phyloP scores from a whole-genome alignment of 2,113 vertebrate species.

The Sylvia atricapilla region DNA sequence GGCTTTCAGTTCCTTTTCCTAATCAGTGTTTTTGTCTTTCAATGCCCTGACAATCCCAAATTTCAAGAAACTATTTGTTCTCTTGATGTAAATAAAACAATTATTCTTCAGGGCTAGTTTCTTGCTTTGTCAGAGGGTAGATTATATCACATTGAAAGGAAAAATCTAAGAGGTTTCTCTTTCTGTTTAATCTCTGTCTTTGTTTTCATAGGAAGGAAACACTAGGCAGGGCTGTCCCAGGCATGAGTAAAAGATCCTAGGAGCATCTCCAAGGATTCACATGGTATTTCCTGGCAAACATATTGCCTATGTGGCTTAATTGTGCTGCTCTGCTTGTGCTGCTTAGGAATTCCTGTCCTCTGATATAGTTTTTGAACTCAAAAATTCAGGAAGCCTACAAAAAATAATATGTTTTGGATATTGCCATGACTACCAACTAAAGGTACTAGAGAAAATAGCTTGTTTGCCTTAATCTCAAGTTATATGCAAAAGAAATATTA shows the following conservation, averaged over 20 bases:
- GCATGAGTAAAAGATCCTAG: constrained; percentile 2
- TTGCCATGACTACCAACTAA: not conserved
- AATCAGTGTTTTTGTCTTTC: not conserved
- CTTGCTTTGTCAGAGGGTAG: not conserved
- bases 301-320: not conserved
- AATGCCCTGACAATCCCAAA: not conserved
- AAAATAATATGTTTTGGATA: not conserved
- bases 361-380: not conserved
- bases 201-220: not conserved
- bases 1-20: not conserved
- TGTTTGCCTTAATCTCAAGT: constrained; percentile 22
- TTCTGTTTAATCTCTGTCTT: not conserved
- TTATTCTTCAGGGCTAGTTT: not conserved
- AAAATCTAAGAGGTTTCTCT: not conserved
- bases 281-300: not conserved
- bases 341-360: not conserved
- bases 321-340: not conserved
- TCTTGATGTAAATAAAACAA: not conserved
- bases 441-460: not conserved
- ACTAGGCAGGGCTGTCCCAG: not conserved
- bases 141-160: not conserved
- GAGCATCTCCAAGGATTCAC: constrained; percentile 49
- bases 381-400: not conserved
- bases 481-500: not conserved
- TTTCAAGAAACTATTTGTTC: not conserved